Base-by-base conservation (phyloP, 2,113 vertebrate species). In the Diglossa brunneiventris region DNA sequence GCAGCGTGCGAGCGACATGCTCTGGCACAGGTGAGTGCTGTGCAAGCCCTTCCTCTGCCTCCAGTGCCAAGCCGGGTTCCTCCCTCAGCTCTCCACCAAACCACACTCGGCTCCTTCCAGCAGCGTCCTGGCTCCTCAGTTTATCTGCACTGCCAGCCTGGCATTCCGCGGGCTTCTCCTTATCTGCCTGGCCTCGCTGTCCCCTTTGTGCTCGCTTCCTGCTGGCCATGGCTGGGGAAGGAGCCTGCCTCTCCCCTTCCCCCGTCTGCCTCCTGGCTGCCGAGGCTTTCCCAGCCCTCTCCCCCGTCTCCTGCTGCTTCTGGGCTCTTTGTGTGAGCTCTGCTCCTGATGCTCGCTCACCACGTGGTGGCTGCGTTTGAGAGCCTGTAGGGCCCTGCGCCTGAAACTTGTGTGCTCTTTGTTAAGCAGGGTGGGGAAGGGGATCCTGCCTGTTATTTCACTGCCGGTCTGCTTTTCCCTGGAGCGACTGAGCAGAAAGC, bases 261-360 rank as follows among this genome's bases (percentile, higher is more conserved):
- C 52, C 75, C 3, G n/a, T 39, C 52, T 75, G n/a, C 42, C 52
- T 78, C 28, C 30, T 16, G 74, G 15, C 52, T 75, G 86, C 69
- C 0, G 26, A 35, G 81, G 63, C 83, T 88, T 86, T 82, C 77
- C 84, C 81, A 89, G 84, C 90, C 28, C 44, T 58, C 85, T 95
- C n/a, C 35, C 35, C 35, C 26, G 39, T 42, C 70, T 92, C 35
- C 89, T 50, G 77, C 87, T 79, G 87, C 73, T 59, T 82, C 78
- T 56, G 16, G 0, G 88, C 86, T 94, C 94, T 97, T 95, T 97
- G 92, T 96, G 95, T 83, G 91, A 83, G 94, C 83, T 91, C 92
- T 33, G 92, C 91, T 94, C 88, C 89, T 37, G 68, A 15, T 23
- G 63, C 79, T 92, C 12, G 63, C 79, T 92, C 12, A 46, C 95